These are phyloP conservation scores for Eubasilissa regina DNA, from an alignment of 1,140 invertebrate species.

Conservation along the genomic window DNA sequence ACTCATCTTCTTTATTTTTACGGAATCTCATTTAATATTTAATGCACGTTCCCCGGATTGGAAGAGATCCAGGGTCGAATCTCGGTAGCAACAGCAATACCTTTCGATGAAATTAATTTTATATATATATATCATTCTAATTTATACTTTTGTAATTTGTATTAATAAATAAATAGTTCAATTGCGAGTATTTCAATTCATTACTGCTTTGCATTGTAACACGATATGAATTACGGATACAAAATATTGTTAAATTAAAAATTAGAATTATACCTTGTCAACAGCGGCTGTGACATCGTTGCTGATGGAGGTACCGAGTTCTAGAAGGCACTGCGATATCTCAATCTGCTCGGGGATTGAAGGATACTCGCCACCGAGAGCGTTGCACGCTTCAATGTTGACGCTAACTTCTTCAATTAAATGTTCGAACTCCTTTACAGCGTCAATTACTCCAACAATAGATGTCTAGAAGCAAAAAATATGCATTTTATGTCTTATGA, in stretches of 20 bases:
- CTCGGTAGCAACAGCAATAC: too few species aligned
- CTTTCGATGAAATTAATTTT: too few species aligned
- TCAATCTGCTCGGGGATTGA: conserved; percentile 20
- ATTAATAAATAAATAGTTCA: neutral
- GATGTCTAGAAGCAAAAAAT: neutral
- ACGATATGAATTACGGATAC: neutral
- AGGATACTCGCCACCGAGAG: conserved; percentile 4
- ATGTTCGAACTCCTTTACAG: neutral
- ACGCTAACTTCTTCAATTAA: neutral
- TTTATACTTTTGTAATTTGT: neutral
- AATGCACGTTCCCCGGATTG: too few species aligned
- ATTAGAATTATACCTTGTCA: neutral
- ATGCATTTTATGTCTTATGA: neutral
- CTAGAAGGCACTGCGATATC: conserved; percentile 16
- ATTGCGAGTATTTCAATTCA: neutral
- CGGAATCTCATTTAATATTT: too few species aligned
- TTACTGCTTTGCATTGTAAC: neutral
- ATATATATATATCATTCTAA: too few species aligned
- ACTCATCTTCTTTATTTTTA: too few species aligned
- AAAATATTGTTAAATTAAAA: neutral
- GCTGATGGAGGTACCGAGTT: neutral
- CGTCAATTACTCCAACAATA: neutral
- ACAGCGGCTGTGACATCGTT: conserved; percentile 8
- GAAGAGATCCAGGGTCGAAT: too few species aligned
- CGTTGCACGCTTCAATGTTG: conserved; percentile 6